These are phyloP conservation scores for Drosophila subpulchrella DNA, from an alignment of 1,140 invertebrate species.

Conservation along the genomic window DNA sequence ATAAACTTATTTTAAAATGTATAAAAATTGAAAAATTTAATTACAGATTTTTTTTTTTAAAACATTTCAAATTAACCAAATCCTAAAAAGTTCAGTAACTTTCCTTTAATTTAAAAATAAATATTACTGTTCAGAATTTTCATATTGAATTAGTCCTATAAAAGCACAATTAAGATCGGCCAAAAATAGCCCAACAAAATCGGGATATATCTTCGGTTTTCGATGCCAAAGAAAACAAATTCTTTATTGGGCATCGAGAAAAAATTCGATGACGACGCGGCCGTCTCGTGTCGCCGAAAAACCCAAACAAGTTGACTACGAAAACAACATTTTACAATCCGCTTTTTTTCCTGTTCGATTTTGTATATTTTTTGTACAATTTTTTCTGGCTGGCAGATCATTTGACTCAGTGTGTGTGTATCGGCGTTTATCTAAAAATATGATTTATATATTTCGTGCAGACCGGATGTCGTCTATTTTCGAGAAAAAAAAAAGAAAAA, in stretches of 20 bases:
- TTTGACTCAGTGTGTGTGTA: slow-evolving; percentile 38
- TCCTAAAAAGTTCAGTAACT: too few relatives aligned
- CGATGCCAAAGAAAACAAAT: slow-evolving; percentile 35
- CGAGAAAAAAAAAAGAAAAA: slow-evolving; percentile 37
- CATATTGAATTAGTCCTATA: neutral
- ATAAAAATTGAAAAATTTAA: neutral
- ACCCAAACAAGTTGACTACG: slow-evolving; percentile 51
- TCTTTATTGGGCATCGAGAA: slow-evolving; percentile 35
- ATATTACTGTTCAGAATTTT: neutral
- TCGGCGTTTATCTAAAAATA: slow-evolving; percentile 80
- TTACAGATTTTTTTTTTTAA: too few relatives aligned
- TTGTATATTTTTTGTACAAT: slow-evolving; percentile 37
- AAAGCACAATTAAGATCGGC: slow-evolving; percentile 5
- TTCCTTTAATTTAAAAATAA: too few relatives aligned
- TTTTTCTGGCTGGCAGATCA: slow-evolving; percentile 34
- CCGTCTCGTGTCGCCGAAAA: slow-evolving; percentile 34
- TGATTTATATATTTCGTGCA: slow-evolving; percentile 80
- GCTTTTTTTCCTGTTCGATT: slow-evolving; percentile 28
- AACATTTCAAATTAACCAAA: too few relatives aligned
- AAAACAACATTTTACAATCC: slow-evolving; percentile 55
- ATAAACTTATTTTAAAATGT: too few relatives aligned
- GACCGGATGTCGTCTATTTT: slow-evolving; percentile 84
- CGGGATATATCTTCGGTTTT: slow-evolving; percentile 16
- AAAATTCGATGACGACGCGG: slow-evolving; percentile 53
- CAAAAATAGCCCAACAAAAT: slow-evolving; percentile 16